Evolutionary conservation across 53 echinoderm and acorn worm genomes (phyloP), one percentile per base, ranked within the genome.

Genomic region (Apostichopus leukothele): DNA sequence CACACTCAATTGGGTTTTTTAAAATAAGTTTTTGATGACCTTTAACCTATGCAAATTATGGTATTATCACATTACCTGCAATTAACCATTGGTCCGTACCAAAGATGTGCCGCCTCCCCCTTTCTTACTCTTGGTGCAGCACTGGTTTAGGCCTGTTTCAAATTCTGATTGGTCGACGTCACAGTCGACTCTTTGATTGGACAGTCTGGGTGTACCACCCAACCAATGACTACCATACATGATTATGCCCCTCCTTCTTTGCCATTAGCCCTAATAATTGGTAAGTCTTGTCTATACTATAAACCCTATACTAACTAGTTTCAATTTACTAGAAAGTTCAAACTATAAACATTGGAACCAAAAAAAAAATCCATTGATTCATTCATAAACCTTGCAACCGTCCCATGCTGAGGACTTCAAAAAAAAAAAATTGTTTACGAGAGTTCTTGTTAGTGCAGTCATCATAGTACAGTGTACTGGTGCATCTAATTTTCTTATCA

Each of bases 1-100:
- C 91, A 88, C 91, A 83, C 50, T 77, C 88, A 12, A 60, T n/a
- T 52, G 60, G 93, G 89, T 96, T 96, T 96, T 96, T 96, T 96
- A 95, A 96, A 96, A 96, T 93, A 93, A 83, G 75, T 92, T 92
- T 89, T 89, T 86, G 95, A 86, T 96, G 96, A 96, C 96, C 96
- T 96, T 96, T 96, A 92, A 96, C 87, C 96, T 96, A 96, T 96
- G 96, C 93, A 96, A 96, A 94, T 96, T 89, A 86, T 60, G 60
- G 61, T 91, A 92, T 90, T 92, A 96, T 96, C 95, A 92, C 92
- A 93, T 95, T 93, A 92, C 93, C 66, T 86, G 89, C 92, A 96
- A 96, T 96, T 96, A 96, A 95, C 93, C 91, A 96, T 93, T 94
- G 94, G 93, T 92, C 86, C 88, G 77, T 83, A 27, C 76, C 75